Evolutionary conservation across 2,888 invertebrate species (phyloP).

Genomic region (Pristionchus fissidentatus): DNA sequence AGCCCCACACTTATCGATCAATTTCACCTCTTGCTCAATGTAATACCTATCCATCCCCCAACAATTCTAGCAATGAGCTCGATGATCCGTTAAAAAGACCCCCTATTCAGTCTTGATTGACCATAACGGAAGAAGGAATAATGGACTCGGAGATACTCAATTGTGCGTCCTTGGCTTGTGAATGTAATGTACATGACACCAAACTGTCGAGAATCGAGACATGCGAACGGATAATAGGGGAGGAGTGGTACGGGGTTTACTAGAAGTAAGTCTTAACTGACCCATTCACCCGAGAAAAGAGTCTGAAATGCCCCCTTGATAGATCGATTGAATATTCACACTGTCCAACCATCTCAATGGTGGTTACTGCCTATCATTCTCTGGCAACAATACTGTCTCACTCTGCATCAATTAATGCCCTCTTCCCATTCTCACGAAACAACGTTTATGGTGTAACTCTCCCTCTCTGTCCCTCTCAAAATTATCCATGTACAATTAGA

Average conservation of each 20-base stretch:
- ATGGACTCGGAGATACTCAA: constrained; percentile 41
- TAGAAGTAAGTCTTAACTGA: constrained; percentile 27
- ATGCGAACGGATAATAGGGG: constrained; percentile 36
- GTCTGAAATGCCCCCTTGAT: background rate
- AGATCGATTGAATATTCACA: constrained; percentile 24
- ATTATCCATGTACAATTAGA: constrained; percentile 39
- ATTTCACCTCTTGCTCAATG: constrained; percentile 4
- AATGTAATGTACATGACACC: constrained; percentile 41
- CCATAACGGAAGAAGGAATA: constrained; percentile 28
- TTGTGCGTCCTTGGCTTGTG: constrained; percentile 19
- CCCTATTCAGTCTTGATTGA: background rate
- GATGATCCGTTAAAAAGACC: constrained; percentile 42
- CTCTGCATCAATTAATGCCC: constrained; percentile 35
- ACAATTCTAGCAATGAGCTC: constrained; percentile 10
- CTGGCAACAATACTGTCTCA: constrained; percentile 25
- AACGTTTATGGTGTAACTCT: constrained; percentile 36
- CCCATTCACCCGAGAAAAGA: background rate
- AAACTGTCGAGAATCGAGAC: constrained; percentile 43
- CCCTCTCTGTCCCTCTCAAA: constrained; percentile 26
- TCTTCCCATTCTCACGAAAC: constrained; percentile 46
- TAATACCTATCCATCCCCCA: constrained; percentile 36
- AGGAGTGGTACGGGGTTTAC: constrained; percentile 21
- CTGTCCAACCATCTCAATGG: constrained; percentile 20
- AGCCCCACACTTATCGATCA: constrained; percentile 27
- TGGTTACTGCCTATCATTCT: constrained; percentile 32